Evolutionary conservation across 1,140 invertebrate species (phyloP), one percentile per base, ranked within the genome.

Genomic region (Pseudomyrmex gracilis): DNA sequence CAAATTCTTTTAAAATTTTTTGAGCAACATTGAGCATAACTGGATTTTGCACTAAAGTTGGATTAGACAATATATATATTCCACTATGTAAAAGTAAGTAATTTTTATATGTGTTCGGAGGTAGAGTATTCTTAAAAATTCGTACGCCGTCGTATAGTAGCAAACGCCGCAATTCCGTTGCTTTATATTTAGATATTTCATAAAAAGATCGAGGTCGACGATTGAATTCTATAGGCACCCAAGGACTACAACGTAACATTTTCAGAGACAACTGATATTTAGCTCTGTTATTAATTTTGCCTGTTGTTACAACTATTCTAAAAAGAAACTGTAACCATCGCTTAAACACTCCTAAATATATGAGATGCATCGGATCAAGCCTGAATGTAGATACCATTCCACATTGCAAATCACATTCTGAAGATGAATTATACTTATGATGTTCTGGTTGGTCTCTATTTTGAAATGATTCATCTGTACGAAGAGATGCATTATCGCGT

Each of bases 1-100:
- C 9, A 47, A 64, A 64, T 64, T 64, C 43, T 47, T 64, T 64
- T 47, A 64, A 47, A 47, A 64, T 64, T 64, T 64, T 34, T 45
- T 64, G 7, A n/a, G 63, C 63, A 64, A 20, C 63, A 64, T 45
- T 17, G 8, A 64, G 61, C 61, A 64, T 47, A 57, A 57, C 8
- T 57, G 15, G 15, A 57, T 57, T 9, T 17, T 17, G 55, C 5
- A 57, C 17, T 20, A 57, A n/a, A 57, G 8, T 17, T 57, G 55
- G 55, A 57, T 15, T 57, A 15, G 55, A 57, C 8, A 57, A 7
- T 57, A 57, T 57, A 57, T 57, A 57, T 57, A 57, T 53, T 53
- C 51, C 13, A 53, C 51, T 53, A 53, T 53, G 51, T 53, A 53
- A 0, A 53, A 53, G 51, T 53, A 53, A 53, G 51, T 53, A 53